phyloP scores from a whole-genome alignment of 2,113 vertebrate genomes.

The Archilochus colubris region DNA sequence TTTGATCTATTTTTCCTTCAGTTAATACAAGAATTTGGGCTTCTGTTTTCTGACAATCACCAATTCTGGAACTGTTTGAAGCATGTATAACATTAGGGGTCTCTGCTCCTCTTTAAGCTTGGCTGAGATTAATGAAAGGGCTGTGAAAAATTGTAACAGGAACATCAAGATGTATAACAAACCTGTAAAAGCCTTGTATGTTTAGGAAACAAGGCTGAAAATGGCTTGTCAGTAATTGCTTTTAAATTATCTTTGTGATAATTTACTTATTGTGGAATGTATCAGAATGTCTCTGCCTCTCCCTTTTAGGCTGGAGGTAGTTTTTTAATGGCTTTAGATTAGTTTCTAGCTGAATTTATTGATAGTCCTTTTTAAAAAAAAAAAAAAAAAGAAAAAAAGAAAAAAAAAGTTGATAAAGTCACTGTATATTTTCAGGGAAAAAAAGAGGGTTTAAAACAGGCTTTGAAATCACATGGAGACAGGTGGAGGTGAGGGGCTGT shows the following conservation, averaged over 20 bases:
- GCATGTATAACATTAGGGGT: background rate
- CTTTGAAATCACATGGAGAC: background rate
- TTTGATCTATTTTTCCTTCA: background rate
- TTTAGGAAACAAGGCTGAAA: background rate
- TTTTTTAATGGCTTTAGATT: background rate
- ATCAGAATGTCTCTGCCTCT: conserved; percentile 1
- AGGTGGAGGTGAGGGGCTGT: background rate
- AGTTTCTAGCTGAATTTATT: background rate
- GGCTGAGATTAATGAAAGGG: background rate
- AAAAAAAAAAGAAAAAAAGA: background rate
- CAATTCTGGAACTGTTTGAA: background rate
- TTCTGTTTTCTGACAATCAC: background rate
- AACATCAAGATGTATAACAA: background rate
- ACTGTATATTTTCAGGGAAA: conserved; percentile 28
- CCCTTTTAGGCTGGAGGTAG: background rate
- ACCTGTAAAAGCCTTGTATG: background rate
- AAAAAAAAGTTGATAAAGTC: background rate
- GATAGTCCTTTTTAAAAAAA: background rate
- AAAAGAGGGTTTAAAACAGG: background rate
- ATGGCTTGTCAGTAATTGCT: background rate
- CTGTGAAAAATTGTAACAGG: background rate
- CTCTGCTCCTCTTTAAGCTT: background rate
- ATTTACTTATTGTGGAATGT: conserved; percentile 5
- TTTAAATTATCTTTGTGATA: conserved; percentile 4
- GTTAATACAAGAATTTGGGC: background rate